phyloP scores from a whole-genome alignment of 2,797 vertebrate species.

The Schizothorax lantsangensis region DNA sequence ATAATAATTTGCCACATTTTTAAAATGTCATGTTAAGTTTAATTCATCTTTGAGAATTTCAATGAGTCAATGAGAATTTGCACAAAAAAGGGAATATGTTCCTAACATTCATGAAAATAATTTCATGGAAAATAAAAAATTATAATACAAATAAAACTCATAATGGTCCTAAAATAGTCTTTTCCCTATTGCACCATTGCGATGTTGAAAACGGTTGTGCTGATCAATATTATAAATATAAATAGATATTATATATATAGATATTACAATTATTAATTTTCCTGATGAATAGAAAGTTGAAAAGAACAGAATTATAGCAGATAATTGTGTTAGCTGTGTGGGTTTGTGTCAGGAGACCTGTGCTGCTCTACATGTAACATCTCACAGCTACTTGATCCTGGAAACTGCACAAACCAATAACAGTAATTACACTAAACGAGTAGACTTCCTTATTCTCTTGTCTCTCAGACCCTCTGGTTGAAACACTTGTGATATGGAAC shows the following conservation, averaged over 20 bases:
- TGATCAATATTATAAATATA: too few relatives aligned
- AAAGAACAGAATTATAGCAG: too few relatives aligned
- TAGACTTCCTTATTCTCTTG: neutral
- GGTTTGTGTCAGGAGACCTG: conserved; percentile 26
- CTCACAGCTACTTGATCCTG: conserved; percentile 8
- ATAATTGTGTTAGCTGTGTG: conserved; percentile 17
- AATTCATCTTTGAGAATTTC: neutral
- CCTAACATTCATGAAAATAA: too few relatives aligned
- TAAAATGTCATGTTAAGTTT: neutral
- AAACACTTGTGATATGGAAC: neutral
- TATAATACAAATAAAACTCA: neutral
- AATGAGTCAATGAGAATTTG: neutral
- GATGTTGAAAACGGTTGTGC: neutral
- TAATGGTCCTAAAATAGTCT: neutral
- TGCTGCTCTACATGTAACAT: conserved; percentile 30
- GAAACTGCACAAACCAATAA: neutral
- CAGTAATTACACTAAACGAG: conserved; percentile 18
- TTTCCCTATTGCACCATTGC: too few relatives aligned
- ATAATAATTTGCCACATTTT: neutral
- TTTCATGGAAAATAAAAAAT: neutral
- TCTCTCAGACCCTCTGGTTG: neutral
- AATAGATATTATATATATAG: neutral
- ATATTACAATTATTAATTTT: neutral
- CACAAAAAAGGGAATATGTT: neutral
- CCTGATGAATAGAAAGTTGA: too few relatives aligned